These are phyloP conservation scores for Galleria mellonella DNA, from an alignment of 1,140 invertebrate species.

Conservation along the genomic window DNA sequence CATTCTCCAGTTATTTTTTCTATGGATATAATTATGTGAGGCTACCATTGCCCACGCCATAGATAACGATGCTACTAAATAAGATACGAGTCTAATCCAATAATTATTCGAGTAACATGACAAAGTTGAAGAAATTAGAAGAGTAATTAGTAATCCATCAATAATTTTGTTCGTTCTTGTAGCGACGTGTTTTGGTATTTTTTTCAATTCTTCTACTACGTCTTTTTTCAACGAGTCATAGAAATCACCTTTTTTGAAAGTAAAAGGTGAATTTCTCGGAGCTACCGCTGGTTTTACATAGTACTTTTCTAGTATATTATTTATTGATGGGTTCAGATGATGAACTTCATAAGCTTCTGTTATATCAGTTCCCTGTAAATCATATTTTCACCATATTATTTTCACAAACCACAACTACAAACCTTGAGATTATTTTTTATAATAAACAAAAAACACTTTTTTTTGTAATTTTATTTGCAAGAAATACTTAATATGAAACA, in stretches of 20 bases:
- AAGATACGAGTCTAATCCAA: slow-evolving; percentile 21
- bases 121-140: slow-evolving; percentile 28
- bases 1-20: slow-evolving; percentile 86
- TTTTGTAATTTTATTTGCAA: too few species aligned
- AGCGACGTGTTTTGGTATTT: slow-evolving; percentile 37
- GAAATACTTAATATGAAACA: too few species aligned
- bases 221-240: slow-evolving; percentile 79
- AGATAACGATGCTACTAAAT: slow-evolving; percentile 52
- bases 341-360: slow-evolving; percentile 82
- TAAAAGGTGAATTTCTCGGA: slow-evolving; percentile 78
- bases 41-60: slow-evolving; percentile 76
- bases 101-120: slow-evolving; percentile 24
- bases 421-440: too few species aligned
- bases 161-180: slow-evolving; percentile 30
- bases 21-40: slow-evolving; percentile 88
- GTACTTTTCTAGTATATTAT: slow-evolving; percentile 76
- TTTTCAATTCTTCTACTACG: slow-evolving; percentile 72
- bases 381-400: neutral
- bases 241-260: slow-evolving; percentile 81
- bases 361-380: slow-evolving; percentile 79
- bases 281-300: slow-evolving; percentile 74
- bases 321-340: slow-evolving; percentile 74
- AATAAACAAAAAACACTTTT: too few species aligned
- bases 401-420: too few species aligned
- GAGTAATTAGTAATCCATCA: slow-evolving; percentile 34